Percentiles rank a stretch among this genome's conserved stretches.
These are phyloP conservation scores for Parazoanthus atlanticus DNA, from an alignment of 92 coral and sea anemone species.

Conservation along the genomic window DNA sequence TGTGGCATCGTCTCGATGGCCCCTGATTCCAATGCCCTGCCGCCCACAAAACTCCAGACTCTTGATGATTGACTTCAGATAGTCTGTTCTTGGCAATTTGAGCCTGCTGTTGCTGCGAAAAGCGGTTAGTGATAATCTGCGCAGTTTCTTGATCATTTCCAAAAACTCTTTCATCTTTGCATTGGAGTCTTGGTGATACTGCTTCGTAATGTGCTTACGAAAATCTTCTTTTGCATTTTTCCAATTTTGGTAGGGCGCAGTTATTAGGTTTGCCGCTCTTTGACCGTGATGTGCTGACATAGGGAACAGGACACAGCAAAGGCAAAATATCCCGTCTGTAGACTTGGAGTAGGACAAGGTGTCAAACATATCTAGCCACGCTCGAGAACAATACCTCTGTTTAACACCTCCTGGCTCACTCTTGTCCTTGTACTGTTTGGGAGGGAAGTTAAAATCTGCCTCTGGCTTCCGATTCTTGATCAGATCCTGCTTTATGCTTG, in stretches of 20 bases:
- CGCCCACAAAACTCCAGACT: constrained; percentile 57
- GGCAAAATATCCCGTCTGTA: constrained; percentile 60
- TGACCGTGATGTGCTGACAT: constrained; percentile 36
- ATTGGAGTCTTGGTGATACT: constrained; percentile 60
- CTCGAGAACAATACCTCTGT: constrained; percentile 57
- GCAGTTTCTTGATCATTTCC: constrained; percentile 38
- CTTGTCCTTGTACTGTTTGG: neutral
- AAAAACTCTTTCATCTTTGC: constrained; percentile 50
- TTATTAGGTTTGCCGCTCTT: constrained; percentile 37
- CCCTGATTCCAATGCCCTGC: constrained; percentile 55
- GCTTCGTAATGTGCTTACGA: constrained; percentile 17
- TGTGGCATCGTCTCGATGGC: constrained; percentile 57
- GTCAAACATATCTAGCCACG: constrained; percentile 57
- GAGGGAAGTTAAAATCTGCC: constrained; percentile 51
- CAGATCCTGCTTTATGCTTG: constrained; percentile 1
- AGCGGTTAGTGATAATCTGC: constrained; percentile 40
- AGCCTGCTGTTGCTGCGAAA: constrained; percentile 51
- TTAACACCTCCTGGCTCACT: constrained; percentile 58
- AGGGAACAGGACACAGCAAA: constrained; percentile 57
- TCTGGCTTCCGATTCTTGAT: constrained; percentile 54
- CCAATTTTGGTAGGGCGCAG: constrained; percentile 41
- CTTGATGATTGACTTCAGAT: constrained; percentile 53
- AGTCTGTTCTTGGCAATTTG: constrained; percentile 50
- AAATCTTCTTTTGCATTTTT: constrained; percentile 44
- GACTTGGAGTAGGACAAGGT: constrained; percentile 65